Base-by-base conservation (phyloP, 2,888 invertebrate genomes). In the Malthinus seriepunctatus region DNA sequence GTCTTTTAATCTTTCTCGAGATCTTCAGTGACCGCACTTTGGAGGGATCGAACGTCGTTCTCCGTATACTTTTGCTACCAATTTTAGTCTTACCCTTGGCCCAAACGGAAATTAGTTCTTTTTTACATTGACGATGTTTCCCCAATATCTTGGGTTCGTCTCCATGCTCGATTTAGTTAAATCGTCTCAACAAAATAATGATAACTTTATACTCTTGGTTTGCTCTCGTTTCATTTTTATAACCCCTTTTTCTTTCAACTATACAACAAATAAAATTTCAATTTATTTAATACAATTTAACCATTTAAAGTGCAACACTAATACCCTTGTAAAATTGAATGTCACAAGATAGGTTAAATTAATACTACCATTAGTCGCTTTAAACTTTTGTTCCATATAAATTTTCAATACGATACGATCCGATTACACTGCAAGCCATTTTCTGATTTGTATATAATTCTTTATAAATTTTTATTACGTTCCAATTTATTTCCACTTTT, bases 91-190 rank as follows among this genome's bases (percentile, higher is more conserved):
- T 70, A 69, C 72, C 71, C 70, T 69, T 69, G 72, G 70, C 71
- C 72, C 70, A 67, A 72, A 70, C 75, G 75, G 75, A 76, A 75
- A 76, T 76, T 75, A 76, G 74, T 73, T 76, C 71, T 73, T 75
- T 75, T 75, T 75, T 75, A 73, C 72, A 72, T 72, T 69, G 71
- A 45, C 67, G 72, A 71, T 72, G 73, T 70, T 74, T 73, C 71
- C 70, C 71, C 71, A 72, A 73, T 74, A 74, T 73, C 72, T 71
- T 69, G 68, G 23, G 71, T 69, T 71, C 69, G 67, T 69, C 67
- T 71, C 70, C 70, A 72, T 72, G 73, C 70, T 72, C 72, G 72
- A 74, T 73, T 75, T 75, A 71, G 70, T 72, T 68, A 70, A 69
- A 73, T 72, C 68, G 69, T 68, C 67, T 67, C 67, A 63, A 71